These are phyloP conservation scores for Rallus limicola DNA, from an alignment of 2,113 vertebrate species.

Conservation along the genomic window DNA sequence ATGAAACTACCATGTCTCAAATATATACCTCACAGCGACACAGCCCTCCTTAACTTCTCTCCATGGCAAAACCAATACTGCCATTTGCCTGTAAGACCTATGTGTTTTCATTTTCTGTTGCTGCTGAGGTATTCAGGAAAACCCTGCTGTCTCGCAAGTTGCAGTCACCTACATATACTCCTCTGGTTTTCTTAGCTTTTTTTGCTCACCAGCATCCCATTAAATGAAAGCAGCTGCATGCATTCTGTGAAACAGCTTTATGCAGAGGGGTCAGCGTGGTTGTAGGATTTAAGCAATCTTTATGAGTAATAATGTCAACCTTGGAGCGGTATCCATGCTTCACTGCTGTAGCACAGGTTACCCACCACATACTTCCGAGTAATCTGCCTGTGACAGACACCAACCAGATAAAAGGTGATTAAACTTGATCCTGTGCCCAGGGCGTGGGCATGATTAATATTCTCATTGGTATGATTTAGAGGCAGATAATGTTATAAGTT, in stretches of 20 bases:
- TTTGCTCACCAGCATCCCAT: background rate
- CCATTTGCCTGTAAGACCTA: background rate
- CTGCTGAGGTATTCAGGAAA: background rate
- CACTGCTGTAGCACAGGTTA: background rate
- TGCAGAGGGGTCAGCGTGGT: background rate
- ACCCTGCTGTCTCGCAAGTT: background rate
- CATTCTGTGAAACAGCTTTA: background rate
- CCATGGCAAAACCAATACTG: background rate
- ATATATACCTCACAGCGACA: background rate
- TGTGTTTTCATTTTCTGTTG: background rate
- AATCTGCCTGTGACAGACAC: slow-evolving; percentile 12
- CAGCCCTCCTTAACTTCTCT: background rate
- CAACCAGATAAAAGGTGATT: slow-evolving; percentile 26
- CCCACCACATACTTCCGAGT: background rate
- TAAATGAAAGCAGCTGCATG: background rate
- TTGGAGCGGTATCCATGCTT: background rate
- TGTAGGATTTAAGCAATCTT: background rate
- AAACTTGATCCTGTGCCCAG: slow-evolving; percentile 32
- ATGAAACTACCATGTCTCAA: background rate
- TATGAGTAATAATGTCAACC: rapidly evolving
- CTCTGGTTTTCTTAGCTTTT: background rate
- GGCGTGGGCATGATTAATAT: background rate
- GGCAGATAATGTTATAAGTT: slow-evolving; percentile 11
- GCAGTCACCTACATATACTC: background rate
- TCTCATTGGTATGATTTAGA: slow-evolving; percentile 46